Conservation (phyloP, 2,797 vertebrate species). For the Acanthiza pusilla region DNA sequence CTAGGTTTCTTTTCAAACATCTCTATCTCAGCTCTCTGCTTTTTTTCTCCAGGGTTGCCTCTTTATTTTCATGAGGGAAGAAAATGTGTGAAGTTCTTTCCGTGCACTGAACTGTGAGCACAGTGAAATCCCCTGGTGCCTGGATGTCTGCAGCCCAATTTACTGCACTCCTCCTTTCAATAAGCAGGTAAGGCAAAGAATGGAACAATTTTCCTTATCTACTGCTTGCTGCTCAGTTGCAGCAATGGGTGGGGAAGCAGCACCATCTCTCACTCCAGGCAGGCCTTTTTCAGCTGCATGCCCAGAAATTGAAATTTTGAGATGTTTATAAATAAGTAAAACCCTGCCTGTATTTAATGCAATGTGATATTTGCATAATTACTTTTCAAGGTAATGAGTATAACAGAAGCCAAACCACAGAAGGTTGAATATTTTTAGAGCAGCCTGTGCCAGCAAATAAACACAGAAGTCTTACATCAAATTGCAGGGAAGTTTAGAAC, state of each 20-base stretch:
- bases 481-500: conserved; percentile 40
- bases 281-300: conserved; percentile 12
- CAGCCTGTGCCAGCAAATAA: conserved; percentile 49
- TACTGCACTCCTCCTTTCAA: not conserved
- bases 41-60: not conserved
- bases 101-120: not conserved
- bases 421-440: conserved; percentile 40
- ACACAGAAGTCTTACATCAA: conserved; percentile 31
- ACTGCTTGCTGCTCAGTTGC: not conserved
- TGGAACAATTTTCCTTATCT: conserved; percentile 6
- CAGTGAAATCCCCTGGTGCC: not conserved
- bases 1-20: not conserved
- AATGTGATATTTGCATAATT: conserved; percentile 49
- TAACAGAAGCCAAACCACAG: conserved; percentile 51
- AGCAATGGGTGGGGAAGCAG: not conserved
- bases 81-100: not conserved
- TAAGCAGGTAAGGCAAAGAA: conserved; percentile 12
- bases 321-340: conserved; percentile 60
- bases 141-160: not conserved
- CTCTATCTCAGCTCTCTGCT: not conserved
- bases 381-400: conserved; percentile 61
- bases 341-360: not conserved
- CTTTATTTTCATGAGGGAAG: not conserved
- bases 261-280: not conserved
- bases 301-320: conserved; percentile 22